Evolutionary conservation across 2,888 invertebrate species (phyloP).

Genomic region (Alcis repandata): DNA sequence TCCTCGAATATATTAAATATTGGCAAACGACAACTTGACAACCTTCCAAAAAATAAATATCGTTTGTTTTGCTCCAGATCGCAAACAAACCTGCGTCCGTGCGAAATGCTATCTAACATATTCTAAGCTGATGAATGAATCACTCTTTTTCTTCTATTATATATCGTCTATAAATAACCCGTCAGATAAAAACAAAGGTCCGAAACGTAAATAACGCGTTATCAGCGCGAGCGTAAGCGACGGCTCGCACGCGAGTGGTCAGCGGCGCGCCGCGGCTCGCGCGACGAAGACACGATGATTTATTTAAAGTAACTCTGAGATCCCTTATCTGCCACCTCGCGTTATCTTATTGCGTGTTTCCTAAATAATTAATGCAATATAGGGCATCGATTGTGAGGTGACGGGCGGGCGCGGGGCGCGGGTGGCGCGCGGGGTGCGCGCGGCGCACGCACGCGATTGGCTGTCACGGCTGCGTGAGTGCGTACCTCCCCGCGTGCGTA

Average conservation of each 20-base stretch:
- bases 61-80: slow-evolving; percentile 57
- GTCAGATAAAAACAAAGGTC: slow-evolving; percentile 60
- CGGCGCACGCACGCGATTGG: slow-evolving; percentile 86
- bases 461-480: slow-evolving; percentile 83
- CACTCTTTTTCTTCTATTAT: slow-evolving; percentile 55
- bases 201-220: slow-evolving; percentile 72
- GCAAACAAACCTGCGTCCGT: slow-evolving; percentile 53
- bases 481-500: slow-evolving; percentile 85
- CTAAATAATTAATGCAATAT: slow-evolving; percentile 88
- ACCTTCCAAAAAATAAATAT: slow-evolving; percentile 61
- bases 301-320: slow-evolving; percentile 79
- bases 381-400: slow-evolving; percentile 87
- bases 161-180: slow-evolving; percentile 59
- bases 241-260: slow-evolving; percentile 54
- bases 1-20: slow-evolving; percentile 46
- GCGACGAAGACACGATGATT: slow-evolving; percentile 71
- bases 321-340: slow-evolving; percentile 85
- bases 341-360: slow-evolving; percentile 87
- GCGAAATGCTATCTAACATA: slow-evolving; percentile 53
- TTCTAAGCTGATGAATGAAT: slow-evolving; percentile 56
- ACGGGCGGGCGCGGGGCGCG: slow-evolving; percentile 76
- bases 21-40: slow-evolving; percentile 66
- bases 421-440: slow-evolving; percentile 81
- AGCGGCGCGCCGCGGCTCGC: slow-evolving; percentile 46
- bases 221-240: slow-evolving; percentile 54